These are phyloP conservation scores for Gastracanthus pulcherrimus DNA, from an alignment of 2,888 invertebrate species.

Conservation along the genomic window DNA sequence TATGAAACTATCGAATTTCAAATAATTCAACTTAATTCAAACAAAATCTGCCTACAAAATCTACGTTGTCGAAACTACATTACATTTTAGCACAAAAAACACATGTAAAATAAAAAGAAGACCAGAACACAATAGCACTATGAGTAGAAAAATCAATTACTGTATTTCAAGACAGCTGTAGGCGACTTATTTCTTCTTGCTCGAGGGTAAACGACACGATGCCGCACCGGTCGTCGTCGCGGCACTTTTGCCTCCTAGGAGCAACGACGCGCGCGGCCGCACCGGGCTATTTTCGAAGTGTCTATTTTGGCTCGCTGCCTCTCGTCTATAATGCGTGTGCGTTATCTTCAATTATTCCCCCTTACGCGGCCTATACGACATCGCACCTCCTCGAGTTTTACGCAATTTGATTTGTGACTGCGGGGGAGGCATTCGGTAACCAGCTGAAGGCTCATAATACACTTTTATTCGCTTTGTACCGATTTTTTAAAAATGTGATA, in stretches of 20 bases:
- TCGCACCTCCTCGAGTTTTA: background rate
- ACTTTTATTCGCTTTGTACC: no score
- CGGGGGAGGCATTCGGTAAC: no score
- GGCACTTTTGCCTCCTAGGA: background rate
- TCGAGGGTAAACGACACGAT: background rate
- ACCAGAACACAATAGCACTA: no score
- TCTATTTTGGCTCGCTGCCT: constrained; percentile 41
- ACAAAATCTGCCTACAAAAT: background rate
- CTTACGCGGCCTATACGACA: background rate
- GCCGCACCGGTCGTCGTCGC: constrained; percentile 5
- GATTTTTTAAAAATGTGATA: no score
- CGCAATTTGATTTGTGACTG: background rate
- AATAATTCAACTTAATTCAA: background rate
- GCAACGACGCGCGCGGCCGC: background rate
- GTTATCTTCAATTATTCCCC: background rate
- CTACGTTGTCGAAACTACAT: background rate
- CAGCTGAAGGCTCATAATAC: no score
- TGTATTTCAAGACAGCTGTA: background rate
- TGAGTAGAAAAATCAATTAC: no score
- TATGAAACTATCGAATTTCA: background rate
- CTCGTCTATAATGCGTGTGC: background rate
- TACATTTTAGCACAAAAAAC: no score
- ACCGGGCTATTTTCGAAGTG: constrained; percentile 44
- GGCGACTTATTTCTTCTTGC: background rate
- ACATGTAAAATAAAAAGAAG: no score